Evolutionary conservation across 2,888 invertebrate species (phyloP).

Genomic region (Sylvicola cinctus): DNA sequence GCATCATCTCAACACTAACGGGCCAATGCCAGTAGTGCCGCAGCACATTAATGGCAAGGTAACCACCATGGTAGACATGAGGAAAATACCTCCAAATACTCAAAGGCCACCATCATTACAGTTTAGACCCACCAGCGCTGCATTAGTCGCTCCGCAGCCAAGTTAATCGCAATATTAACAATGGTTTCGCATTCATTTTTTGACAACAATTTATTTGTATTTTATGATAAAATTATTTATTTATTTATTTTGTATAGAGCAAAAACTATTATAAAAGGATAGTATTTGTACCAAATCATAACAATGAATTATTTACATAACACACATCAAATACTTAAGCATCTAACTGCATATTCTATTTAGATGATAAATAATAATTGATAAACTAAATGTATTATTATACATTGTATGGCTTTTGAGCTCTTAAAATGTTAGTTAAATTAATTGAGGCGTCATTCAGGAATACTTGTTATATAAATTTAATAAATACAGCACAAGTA

Average conservation of each 20-base stretch:
- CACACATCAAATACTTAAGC: too few relatives aligned
- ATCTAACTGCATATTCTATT: too few relatives aligned
- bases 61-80: constrained; percentile 8
- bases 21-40: too few relatives aligned
- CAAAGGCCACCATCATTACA: constrained; percentile 11
- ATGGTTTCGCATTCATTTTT: not conserved
- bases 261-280: too few relatives aligned
- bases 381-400: too few relatives aligned
- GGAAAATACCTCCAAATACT: constrained; percentile 6
- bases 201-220: not conserved
- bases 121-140: constrained; percentile 11
- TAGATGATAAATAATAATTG: too few relatives aligned
- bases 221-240: not conserved
- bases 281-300: too few relatives aligned
- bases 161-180: constrained; percentile 10
- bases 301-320: too few relatives aligned
- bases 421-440: too few relatives aligned
- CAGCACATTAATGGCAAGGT: constrained; percentile 4
- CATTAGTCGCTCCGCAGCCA: constrained; percentile 13
- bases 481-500: not conserved
- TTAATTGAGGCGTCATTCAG: too few relatives aligned
- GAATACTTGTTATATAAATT: not conserved
- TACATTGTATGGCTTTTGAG: too few relatives aligned
- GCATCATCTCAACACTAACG: not conserved
- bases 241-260: too few relatives aligned